These are phyloP conservation scores for Villa cingulata DNA, from an alignment of 2,888 invertebrate species.

Conservation along the genomic window DNA sequence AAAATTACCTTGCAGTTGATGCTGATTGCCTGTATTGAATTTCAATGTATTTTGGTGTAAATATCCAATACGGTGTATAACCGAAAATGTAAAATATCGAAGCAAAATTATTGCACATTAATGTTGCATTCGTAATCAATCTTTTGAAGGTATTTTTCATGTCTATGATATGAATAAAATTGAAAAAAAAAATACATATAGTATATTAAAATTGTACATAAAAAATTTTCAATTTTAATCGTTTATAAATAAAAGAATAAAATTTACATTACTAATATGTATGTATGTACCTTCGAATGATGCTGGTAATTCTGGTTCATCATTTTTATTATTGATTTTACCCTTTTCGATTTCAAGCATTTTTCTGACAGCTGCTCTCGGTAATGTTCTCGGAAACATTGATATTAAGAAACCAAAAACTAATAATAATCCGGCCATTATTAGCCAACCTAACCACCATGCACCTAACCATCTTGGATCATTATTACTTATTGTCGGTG, in stretches of 20 bases:
- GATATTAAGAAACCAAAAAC: slow-evolving; percentile 47
- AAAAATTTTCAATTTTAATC: not conserved
- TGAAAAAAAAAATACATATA: not conserved
- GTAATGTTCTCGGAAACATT: slow-evolving; percentile 55
- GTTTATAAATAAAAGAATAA: not conserved
- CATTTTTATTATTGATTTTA: slow-evolving; percentile 14
- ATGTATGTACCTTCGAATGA: slow-evolving; percentile 34
- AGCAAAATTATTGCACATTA: slow-evolving; percentile 59
- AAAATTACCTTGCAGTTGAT: slow-evolving; percentile 44
- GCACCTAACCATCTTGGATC: slow-evolving; percentile 71
- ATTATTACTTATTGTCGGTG: slow-evolving; percentile 47
- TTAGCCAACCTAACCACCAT: slow-evolving; percentile 69
- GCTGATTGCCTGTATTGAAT: slow-evolving; percentile 67
- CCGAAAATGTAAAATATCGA: slow-evolving; percentile 59
- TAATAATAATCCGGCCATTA: slow-evolving; percentile 45
- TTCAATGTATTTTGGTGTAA: slow-evolving; percentile 72
- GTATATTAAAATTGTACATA: no score
- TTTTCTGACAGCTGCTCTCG: slow-evolving; percentile 47
- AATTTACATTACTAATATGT: no score
- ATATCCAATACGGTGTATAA: slow-evolving; percentile 65
- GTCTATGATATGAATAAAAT: no score
- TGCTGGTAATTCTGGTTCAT: slow-evolving; percentile 27
- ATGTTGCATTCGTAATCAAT: slow-evolving; percentile 49
- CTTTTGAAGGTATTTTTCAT: slow-evolving; percentile 50
- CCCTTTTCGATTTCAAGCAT: slow-evolving; percentile 30